Evolutionary conservation across 1,140 invertebrate genomes (phyloP).

Genomic region (Calosoma granatense): DNA sequence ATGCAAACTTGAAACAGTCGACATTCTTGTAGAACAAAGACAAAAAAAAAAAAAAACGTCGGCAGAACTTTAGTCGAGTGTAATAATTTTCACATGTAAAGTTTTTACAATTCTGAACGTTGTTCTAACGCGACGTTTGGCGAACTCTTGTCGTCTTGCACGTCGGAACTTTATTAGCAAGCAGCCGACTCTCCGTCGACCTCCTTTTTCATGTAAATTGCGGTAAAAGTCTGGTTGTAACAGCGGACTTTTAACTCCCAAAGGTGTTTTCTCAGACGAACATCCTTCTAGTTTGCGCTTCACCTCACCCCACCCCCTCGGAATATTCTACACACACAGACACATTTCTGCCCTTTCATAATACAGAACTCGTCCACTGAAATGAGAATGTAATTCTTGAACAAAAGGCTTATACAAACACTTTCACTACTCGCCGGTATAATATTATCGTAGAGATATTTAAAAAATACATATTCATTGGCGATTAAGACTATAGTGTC

Average conservation of each 20-base stretch:
- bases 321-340: no score
- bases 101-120: neutral
- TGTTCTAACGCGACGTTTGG: neutral
- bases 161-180: conserved; percentile 6
- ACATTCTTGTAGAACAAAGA: neutral
- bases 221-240: neutral
- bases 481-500: no score
- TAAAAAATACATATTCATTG: no score
- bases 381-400: no score
- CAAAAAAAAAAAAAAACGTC: neutral
- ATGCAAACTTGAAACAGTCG: neutral
- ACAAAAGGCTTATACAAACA: no score
- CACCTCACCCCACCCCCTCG: no score
- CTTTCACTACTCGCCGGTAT: no score
- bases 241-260: neutral
- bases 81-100: conserved; percentile 8
- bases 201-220: conserved; percentile 8
- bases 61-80: neutral
- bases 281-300: neutral
- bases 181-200: neutral
- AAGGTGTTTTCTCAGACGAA: neutral
- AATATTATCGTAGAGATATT: no score
- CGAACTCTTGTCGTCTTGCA: neutral
- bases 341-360: no score
- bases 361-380: no score